Conservation (phyloP, 2,888 invertebrate genomes). For the Drosophila neonasuta region DNA sequence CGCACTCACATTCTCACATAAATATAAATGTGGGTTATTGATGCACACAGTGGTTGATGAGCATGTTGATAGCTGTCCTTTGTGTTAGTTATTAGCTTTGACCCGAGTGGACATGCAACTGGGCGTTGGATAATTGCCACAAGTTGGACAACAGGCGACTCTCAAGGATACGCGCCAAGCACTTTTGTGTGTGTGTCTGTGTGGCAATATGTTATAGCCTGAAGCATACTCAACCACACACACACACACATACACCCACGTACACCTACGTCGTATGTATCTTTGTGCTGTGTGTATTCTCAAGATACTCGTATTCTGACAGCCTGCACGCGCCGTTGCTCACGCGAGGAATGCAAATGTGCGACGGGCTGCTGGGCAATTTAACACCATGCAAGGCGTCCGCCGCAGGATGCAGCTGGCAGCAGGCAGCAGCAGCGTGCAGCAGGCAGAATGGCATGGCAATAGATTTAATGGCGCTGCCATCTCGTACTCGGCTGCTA, state of each 20-base stretch:
- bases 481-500: slow-evolving; percentile 33
- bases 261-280: neutral
- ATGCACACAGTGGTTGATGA: slow-evolving; percentile 17
- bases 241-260: neutral
- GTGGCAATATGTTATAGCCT: slow-evolving; percentile 20
- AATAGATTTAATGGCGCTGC: slow-evolving; percentile 56
- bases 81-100: slow-evolving; percentile 25
- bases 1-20: neutral
- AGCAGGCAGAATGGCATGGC: slow-evolving; percentile 7
- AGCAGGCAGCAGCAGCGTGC: neutral
- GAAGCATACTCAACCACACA: slow-evolving; percentile 6
- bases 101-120: slow-evolving; percentile 10
- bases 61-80: slow-evolving; percentile 25
- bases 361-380: slow-evolving; percentile 70
- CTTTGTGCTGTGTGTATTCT: slow-evolving; percentile 44
- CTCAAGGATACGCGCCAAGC: slow-evolving; percentile 4
- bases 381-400: slow-evolving; percentile 62
- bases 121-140: slow-evolving; percentile 49
- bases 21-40: slow-evolving; percentile 23
- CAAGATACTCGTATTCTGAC: slow-evolving; percentile 55
- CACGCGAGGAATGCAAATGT: slow-evolving; percentile 66
- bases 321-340: slow-evolving; percentile 45
- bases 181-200: neutral
- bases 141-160: slow-evolving; percentile 22
- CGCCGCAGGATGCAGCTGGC: slow-evolving; percentile 29